These are phyloP conservation scores for Porites australiensis DNA, from an alignment of 64 coral and sea anemone species.

Conservation along the genomic window DNA sequence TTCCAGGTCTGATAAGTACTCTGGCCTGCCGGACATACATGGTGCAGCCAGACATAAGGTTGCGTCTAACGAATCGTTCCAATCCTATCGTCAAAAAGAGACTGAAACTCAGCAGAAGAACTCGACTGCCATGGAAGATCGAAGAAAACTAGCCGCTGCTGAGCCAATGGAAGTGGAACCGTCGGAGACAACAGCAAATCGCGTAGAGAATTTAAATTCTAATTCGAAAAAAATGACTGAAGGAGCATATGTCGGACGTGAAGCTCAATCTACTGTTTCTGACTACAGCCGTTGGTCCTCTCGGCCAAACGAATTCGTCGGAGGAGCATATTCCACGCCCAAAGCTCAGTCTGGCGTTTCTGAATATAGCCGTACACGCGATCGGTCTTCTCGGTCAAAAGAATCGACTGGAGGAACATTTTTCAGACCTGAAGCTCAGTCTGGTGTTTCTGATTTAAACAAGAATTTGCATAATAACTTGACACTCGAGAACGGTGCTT, in stretches of 20 bases:
- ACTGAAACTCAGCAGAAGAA: neutral
- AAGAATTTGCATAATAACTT: neutral
- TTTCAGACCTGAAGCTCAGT: neutral
- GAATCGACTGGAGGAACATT: too few species aligned
- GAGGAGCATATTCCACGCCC: too few species aligned
- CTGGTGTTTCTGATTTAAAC: constrained; percentile 1
- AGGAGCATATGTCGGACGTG: too few species aligned
- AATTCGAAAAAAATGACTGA: neutral
- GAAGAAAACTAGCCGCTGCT: neutral
- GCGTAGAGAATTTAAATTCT: neutral
- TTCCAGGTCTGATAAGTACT: neutral
- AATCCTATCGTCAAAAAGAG: neutral
- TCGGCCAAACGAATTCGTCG: too few species aligned
- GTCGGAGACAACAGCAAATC: neutral
- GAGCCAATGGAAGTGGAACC: neutral
- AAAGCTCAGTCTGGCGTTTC: too few species aligned
- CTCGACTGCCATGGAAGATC: neutral
- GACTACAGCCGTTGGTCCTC: too few species aligned
- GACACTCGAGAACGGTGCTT: neutral
- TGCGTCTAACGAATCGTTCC: neutral
- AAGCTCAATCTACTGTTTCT: too few species aligned
- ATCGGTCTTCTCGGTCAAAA: too few species aligned
- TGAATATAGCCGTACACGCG: too few species aligned
- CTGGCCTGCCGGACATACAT: neutral
- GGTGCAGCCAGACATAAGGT: neutral